A percentile compares a stretch with the other conserved stretches of the same genome.
Conservation (phyloP, 2,888 invertebrate species). For the Callyntrura guangdongensis region DNA sequence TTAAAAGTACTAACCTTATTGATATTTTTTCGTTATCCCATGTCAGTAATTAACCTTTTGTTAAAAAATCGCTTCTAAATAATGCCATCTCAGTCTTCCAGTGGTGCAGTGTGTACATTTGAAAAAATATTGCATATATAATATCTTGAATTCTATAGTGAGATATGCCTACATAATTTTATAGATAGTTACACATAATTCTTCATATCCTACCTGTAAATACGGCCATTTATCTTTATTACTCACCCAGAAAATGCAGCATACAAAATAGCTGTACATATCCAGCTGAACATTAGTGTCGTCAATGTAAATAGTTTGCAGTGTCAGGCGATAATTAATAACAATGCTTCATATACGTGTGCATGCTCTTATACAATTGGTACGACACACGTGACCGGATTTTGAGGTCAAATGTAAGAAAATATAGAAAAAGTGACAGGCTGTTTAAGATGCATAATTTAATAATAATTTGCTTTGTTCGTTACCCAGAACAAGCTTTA, state of each 20-base stretch:
- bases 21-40: slow-evolving; percentile 9
- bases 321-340: not conserved
- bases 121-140: not conserved
- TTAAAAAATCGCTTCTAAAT: slow-evolving; percentile 20
- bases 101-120: slow-evolving; percentile 48
- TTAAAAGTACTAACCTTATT: not conserved
- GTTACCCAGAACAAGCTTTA: too few species aligned
- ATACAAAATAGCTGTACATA: too few species aligned
- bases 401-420: too few species aligned
- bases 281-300: too few species aligned
- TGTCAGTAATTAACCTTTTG: slow-evolving; percentile 28
- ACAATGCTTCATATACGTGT: not conserved
- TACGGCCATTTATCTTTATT: not conserved
- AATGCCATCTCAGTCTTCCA: slow-evolving; percentile 79
- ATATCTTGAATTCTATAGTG: too few species aligned
- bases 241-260: too few species aligned
- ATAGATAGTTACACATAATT: not conserved
- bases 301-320: not conserved
- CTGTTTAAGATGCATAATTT: not conserved
- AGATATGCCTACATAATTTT: too few species aligned
- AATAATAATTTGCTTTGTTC: not conserved
- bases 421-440: not conserved
- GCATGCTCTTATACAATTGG: not conserved
- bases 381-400: too few species aligned
- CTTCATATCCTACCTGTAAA: too few species aligned